These are phyloP conservation scores for Ochropleura plecta DNA, from an alignment of 2,888 invertebrate species.

Conservation along the genomic window DNA sequence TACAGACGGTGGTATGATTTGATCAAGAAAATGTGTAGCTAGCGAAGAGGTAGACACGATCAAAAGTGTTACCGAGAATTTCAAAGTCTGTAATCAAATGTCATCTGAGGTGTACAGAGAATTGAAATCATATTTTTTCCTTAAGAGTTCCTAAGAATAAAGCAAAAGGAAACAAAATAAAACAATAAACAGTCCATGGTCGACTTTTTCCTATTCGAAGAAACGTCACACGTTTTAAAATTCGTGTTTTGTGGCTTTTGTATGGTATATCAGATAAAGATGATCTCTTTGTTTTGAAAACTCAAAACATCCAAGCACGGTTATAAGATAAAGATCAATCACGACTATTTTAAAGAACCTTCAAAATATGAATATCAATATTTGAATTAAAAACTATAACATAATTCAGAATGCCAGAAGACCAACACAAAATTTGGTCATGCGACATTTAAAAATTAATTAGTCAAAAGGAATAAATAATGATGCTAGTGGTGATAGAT, in stretches of 20 bases:
- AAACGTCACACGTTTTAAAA: constrained; percentile 27
- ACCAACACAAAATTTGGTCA: constrained; percentile 4
- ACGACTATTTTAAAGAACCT: constrained; percentile 37
- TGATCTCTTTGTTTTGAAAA: constrained; percentile 44
- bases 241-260: constrained; percentile 1
- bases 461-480: constrained; percentile 26
- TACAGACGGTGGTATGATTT: background rate
- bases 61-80: constrained; percentile 7
- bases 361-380: constrained; percentile 37
- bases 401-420: constrained; percentile 28
- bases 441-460: constrained; percentile 21
- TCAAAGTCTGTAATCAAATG: constrained; percentile 21
- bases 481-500: constrained; percentile 34
- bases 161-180: constrained; percentile 9
- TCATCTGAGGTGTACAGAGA: constrained; percentile 20
- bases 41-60: background rate
- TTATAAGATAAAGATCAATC: constrained; percentile 45
- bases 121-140: constrained; percentile 22
- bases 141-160: constrained; percentile 24
- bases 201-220: constrained; percentile 35
- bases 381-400: background rate
- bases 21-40: background rate
- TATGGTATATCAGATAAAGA: constrained; percentile 44
- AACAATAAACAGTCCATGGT: constrained; percentile 2
- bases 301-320: constrained; percentile 7